Conservation (phyloP, 2,888 invertebrate genomes). For the Heliconius erato region DNA sequence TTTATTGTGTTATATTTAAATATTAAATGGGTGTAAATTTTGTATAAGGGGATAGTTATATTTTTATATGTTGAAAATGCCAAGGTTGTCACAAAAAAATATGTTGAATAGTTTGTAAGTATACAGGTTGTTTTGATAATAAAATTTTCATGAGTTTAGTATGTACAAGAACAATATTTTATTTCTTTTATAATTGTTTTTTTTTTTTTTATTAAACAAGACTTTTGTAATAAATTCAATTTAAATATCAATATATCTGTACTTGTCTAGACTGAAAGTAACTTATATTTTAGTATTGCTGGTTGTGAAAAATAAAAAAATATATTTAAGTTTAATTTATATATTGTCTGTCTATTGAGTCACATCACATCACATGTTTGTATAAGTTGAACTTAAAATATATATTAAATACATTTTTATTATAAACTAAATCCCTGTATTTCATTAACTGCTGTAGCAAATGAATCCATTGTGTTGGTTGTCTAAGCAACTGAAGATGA, state of each 20-base stretch:
- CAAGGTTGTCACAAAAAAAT: not conserved
- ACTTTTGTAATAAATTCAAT: not conserved
- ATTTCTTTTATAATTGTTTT: not conserved
- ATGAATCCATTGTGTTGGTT: constrained; percentile 76
- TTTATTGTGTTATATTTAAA: not conserved
- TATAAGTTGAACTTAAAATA: constrained; percentile 82
- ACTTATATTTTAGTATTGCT: not conserved
- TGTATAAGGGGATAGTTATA: not conserved
- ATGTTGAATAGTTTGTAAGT: not conserved
- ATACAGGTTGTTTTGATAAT: not conserved
- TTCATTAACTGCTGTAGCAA: constrained; percentile 78
- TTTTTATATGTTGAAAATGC: not conserved
- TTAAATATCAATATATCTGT: not conserved
- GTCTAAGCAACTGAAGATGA: constrained; percentile 74
- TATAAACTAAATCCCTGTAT: constrained; percentile 86
- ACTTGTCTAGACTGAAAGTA: not conserved
- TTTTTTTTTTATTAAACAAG: not conserved
- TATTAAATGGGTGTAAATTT: not conserved
- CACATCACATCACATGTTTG: constrained; percentile 75
- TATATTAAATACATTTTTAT: constrained; percentile 78
- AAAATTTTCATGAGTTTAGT: constrained; percentile 16
- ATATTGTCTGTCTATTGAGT: constrained; percentile 82
- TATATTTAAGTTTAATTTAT: constrained; percentile 56
- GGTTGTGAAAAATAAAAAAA: constrained; percentile 50
- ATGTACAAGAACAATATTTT: not conserved